Base-by-base conservation (phyloP, 2,797 vertebrate species). In the Molossus molossus region DNA sequence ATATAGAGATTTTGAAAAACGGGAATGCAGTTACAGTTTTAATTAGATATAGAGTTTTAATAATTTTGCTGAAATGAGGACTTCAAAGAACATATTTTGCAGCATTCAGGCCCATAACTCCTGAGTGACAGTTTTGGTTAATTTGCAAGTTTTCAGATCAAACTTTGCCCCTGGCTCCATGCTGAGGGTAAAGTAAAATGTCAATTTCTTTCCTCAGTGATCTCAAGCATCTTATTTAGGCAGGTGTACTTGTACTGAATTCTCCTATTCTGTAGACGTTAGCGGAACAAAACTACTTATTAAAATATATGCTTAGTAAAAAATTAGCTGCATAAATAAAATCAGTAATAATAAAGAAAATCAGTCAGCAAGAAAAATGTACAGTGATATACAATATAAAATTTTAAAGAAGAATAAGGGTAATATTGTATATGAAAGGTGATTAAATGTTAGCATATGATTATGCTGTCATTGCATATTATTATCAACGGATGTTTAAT, bases 1-100 rank as follows among this genome's bases (percentile, higher is more conserved):
- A 99, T 99, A 99, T 99, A 99, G 99, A 99, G 99, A 99, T 99
- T 99, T 99, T 99, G 99, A 99, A 99, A 99, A 99, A 99, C 99
- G 99, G 99, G 99, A 99, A 99, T 99, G 99, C 99, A 99, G 99
- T 99, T 99, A 99, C 99, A 99, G 99, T 99, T 99, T 99, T 99
- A 99, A 99, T 99, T 99, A 99, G 99, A 99, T 99, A 99, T 99
- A 99, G 99, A 99, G 99, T 99, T 99, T 99, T 99, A 99, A 99
- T 99, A 99, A 99, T 99, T 99, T 99, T 99, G 99, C 99, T 99
- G 99, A 99, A 99, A 99, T 99, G 99, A 99, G 99, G 99, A 99
- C 99, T 99, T 99, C 99, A 99, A 99, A 99, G 99, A 99, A 99
- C 99, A 99, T 99, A 99, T 99, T 99, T 99, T 99, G 99, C 99